Evolutionary conservation across 1,140 invertebrate species (phyloP).

Genomic region (Coenobita brevimanus): DNA sequence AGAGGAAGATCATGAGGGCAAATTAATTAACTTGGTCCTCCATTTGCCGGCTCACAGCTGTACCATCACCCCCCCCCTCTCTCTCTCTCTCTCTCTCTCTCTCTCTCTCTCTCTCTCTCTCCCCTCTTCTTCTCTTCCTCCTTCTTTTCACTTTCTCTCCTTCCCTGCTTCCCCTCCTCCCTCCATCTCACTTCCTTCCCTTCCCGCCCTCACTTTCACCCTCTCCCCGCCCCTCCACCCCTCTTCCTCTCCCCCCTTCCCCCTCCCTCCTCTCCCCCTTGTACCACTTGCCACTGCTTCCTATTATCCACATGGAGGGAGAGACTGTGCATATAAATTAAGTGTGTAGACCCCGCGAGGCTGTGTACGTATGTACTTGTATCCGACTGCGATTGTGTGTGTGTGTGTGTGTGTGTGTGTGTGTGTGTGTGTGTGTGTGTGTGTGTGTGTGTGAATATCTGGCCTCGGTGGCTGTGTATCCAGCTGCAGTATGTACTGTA

Average conservation of each 20-base stretch:
- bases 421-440: background rate
- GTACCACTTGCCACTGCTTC: background rate
- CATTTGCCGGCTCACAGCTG: too few species aligned
- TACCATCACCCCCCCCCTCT: background rate
- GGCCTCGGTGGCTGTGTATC: too few species aligned
- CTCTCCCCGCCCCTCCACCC: background rate
- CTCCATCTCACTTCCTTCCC: background rate
- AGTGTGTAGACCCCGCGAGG: background rate
- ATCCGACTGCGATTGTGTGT: background rate
- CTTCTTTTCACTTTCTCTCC: background rate
- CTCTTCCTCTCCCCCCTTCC: background rate
- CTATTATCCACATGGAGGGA: too few species aligned
- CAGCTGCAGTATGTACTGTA: too few species aligned
- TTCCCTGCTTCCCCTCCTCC: background rate
- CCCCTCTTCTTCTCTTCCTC: background rate
- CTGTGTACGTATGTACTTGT: background rate
- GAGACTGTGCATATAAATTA: too few species aligned
- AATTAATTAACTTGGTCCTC: too few species aligned
- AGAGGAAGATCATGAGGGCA: too few species aligned
- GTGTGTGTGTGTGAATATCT: background rate
- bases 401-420: slow-evolving; percentile 6
- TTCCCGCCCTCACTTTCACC: background rate
- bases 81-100: background rate
- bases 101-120: background rate
- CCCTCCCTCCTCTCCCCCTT: background rate